Base-by-base conservation (phyloP, 2,888 invertebrate genomes). In the Galerucella nymphaeae region DNA sequence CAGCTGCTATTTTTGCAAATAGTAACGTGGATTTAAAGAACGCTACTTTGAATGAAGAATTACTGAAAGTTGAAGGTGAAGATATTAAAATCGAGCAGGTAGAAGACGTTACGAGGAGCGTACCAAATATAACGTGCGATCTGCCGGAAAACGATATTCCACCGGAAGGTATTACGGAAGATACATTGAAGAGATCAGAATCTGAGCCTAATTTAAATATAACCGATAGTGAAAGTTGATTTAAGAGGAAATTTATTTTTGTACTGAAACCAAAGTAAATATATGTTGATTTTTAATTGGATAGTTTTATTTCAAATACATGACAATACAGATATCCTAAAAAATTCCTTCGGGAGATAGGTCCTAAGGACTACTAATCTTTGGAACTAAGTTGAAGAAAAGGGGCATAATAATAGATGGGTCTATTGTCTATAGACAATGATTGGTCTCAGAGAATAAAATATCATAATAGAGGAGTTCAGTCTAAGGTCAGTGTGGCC, bases 21-120 rank as follows among this genome's bases (percentile, higher is more conserved):
- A 96, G 96, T 83, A 94, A 94, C 13, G 95, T 94, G 2, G 94
- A 93, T 82, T 86, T 95, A 65, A 94, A 94, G 80, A 94, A 94
- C 81, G 93, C 94, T 8, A 93, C 93, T 69, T 88, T 96, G 13
- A 95, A 95, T 83, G 95, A 96, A 81, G 93, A 93, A 80, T 85
- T 93, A 67, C 82, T 91, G 42, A 83, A 84, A 76, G 88, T 85
- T 0, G 85, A 86, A 38, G 85, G 84, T n/a, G 85, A 86, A 41
- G 82, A 83, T 66, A 84, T 84, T 58, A 82, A 84, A 75, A 84
- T 87, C 10, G 86, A 85, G 68, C 71, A 83, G 30, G 79, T 81
- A n/a, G 73, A 82, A 84, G 89, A 86, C 69, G 86, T 91, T 8
- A 90, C 90, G 38, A 87, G 90, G 78, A 91, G 91, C 81, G 91